A percentile compares a stretch with the other conserved stretches of the same genome.
phyloP scores from a whole-genome alignment of 2,797 vertebrate genomes.

The Acipenser ruthenus region DNA sequence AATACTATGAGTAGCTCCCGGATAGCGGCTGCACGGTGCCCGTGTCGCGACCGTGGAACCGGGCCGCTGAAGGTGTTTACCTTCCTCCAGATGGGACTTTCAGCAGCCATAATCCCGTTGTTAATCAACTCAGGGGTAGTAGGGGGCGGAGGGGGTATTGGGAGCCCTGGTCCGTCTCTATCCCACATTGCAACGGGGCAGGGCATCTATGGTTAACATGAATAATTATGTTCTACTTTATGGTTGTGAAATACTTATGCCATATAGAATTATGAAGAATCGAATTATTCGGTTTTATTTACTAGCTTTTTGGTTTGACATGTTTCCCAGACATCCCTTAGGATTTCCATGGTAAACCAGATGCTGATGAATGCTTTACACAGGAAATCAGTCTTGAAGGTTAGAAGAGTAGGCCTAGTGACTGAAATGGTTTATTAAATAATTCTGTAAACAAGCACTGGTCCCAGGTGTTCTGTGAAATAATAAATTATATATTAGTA shows the following conservation, averaged over 20 bases:
- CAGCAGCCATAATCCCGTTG: slow-evolving; percentile 23
- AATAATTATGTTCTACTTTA: neutral
- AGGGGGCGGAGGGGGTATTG: too few species aligned
- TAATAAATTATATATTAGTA: too few species aligned
- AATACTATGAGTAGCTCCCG: slow-evolving; percentile 86
- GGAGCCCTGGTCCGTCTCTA: neutral
- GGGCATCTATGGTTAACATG: neutral
- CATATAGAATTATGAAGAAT: neutral
- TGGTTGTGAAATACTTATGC: neutral
- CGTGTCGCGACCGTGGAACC: slow-evolving; percentile 81
- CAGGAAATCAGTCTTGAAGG: too few species aligned
- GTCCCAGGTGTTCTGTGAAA: too few species aligned
- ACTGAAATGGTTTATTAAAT: too few species aligned
- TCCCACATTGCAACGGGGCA: slow-evolving; percentile 4
- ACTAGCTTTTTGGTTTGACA: too few species aligned
- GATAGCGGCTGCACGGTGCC: slow-evolving; percentile 86
- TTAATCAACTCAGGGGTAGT: neutral
- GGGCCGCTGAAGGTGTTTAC: slow-evolving; percentile 79
- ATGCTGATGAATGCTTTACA: too few species aligned
- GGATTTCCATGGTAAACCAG: too few species aligned
- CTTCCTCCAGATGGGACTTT: slow-evolving; percentile 67
- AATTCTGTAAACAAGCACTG: too few species aligned
- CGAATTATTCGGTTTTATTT: too few species aligned
- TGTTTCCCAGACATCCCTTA: too few species aligned
- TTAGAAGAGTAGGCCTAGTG: too few species aligned